phyloP scores from a whole-genome alignment of 2,113 vertebrate species.

The Porphyrio hochstetteri region DNA sequence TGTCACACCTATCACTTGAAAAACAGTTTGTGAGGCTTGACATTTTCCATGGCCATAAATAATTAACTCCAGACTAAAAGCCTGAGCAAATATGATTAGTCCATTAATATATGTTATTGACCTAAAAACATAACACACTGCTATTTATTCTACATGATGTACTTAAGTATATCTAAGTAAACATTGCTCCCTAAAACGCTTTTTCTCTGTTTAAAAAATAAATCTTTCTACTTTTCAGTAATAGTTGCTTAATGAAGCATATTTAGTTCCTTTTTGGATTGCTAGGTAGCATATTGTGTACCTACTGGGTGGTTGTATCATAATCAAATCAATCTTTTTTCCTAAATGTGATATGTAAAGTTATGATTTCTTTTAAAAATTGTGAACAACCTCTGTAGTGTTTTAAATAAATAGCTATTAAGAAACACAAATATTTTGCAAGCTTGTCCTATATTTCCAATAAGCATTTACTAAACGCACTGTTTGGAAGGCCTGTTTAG shows the following conservation, averaged over 20 bases:
- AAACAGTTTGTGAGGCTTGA: neutral
- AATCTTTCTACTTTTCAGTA: neutral
- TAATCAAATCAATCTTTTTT: neutral
- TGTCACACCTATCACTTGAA: neutral
- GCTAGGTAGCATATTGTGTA: neutral
- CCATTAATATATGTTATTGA: neutral
- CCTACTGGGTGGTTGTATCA: neutral
- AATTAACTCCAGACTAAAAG: constrained; percentile 16
- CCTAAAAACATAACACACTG: neutral
- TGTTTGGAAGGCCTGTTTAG: neutral
- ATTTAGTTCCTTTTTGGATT: neutral
- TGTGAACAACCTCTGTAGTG: neutral
- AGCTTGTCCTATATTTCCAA: neutral
- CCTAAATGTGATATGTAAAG: neutral
- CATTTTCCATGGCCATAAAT: neutral
- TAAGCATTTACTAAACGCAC: neutral
- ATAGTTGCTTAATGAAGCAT: constrained; percentile 3
- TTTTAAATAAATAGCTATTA: neutral
- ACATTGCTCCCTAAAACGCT: neutral
- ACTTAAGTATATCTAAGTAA: neutral
- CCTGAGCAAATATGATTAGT: neutral
- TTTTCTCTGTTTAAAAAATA: neutral
- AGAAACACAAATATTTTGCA: neutral
- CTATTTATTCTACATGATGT: neutral
- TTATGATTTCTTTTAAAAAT: neutral